Evolutionary conservation across 2,797 vertebrate genomes (phyloP).

Genomic region (Argyrosomus regius): DNA sequence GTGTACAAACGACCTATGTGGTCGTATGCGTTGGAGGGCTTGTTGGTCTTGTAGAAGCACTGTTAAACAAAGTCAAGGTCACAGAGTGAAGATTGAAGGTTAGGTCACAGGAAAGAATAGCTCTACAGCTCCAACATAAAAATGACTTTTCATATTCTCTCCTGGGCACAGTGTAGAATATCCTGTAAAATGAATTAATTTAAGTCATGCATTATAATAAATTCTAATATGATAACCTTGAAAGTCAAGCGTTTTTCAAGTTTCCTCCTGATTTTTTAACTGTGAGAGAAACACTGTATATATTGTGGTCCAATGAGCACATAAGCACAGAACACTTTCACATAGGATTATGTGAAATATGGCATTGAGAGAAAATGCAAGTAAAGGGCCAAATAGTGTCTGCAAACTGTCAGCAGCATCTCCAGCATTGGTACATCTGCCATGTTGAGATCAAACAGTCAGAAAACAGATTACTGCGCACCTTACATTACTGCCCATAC

Average conservation of each 20-base stretch:
- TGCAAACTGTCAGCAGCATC: constrained; percentile 8
- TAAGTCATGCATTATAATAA: neutral
- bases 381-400: neutral
- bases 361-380: constrained; percentile 1
- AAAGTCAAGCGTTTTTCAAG: neutral
- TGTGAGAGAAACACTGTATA: neutral
- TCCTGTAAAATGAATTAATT: neutral
- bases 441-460: neutral
- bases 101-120: neutral
- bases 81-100: neutral
- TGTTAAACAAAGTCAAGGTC: neutral
- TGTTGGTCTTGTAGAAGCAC: neutral
- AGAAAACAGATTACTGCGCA: neutral
- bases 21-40: no score
- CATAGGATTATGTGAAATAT: neutral
- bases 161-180: neutral
- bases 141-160: neutral
- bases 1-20: no score
- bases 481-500: constrained; percentile 1
- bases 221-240: constrained; percentile 1
- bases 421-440: neutral
- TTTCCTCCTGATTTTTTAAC: neutral
- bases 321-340: neutral
- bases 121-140: neutral
- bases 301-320: neutral